Evolutionary conservation across 1,140 invertebrate genomes (phyloP), one percentile per base, ranked within the genome.

Genomic region (Magallana ariakensis): DNA sequence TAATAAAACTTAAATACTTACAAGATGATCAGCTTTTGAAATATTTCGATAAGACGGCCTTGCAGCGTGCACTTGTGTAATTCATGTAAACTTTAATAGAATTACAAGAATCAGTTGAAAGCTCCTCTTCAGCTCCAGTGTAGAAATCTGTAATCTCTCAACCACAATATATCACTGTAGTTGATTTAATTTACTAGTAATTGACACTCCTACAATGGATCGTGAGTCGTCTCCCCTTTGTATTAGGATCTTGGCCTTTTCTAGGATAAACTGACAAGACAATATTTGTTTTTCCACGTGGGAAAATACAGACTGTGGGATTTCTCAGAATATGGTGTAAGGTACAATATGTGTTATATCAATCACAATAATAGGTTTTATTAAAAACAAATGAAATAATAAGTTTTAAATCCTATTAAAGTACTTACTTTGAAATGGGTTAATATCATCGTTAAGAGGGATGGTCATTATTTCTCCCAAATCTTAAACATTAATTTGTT

Each of bases 241-340:
- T 13, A 10, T 19, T 75, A 75, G 66, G 19, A 75, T 19, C 19
- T 75, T 75, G 66, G 19, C 66, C 66, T 26, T 46, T 11, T 11
- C 66, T 75, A 33, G 22, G 8, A 33, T 75, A 75, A 75, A 75
- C 5, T 75, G 66, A 75, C 66, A 75, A 75, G 66, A 75, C 22
- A 75, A 75, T 75, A 75, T 75, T 75, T 75, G 33, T 26, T 33
- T 22, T 26, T 75, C 15, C 11, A 26, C 66, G 22, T 75, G 66
- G 66, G 66, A 75, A 75, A 9, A 33, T 75, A 46, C 33, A 46
- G 33, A 62, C 2, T 2, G 5, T 46, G 33, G 5, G 33, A 46
- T 46, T 46, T 46, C 33, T 46, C 33, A 46, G 33, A 2, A 46
- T 46, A 46, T 46, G 33, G 33, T 46, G 33, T 46, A 4, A 46